Evolutionary conservation across 2,113 vertebrate genomes (phyloP).

Genomic region (Oncorhynchus mykiss): DNA sequence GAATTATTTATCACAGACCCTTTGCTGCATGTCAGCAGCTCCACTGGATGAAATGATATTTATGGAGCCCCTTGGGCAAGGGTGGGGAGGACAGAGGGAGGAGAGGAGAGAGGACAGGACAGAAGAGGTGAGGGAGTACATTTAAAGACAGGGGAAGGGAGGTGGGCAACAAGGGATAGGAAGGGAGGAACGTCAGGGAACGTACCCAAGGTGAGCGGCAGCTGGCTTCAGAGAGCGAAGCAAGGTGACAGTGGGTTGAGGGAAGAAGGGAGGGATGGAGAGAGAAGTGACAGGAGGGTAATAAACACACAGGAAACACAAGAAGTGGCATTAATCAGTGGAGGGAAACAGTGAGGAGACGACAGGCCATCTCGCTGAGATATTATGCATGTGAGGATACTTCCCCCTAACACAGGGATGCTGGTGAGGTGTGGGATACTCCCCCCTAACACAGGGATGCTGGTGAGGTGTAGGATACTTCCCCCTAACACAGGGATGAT

Average conservation of each 20-base stretch:
- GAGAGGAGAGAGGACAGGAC: constrained; percentile 7
- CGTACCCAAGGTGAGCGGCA: constrained; percentile 23
- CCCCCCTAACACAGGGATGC: too few relatives aligned
- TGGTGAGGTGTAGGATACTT: too few relatives aligned
- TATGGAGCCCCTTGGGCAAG: constrained; percentile 77
- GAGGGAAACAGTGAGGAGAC: background rate
- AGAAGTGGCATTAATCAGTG: constrained; percentile 16
- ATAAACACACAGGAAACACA: background rate
- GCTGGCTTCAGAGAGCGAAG: constrained; percentile 3
- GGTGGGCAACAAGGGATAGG: background rate
- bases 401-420: background rate
- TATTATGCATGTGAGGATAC: constrained; percentile 13
- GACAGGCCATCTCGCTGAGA: constrained; percentile 3
- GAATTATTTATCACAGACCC: constrained; percentile 77
- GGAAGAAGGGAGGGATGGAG: background rate
- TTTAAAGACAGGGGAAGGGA: background rate
- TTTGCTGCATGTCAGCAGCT: constrained; percentile 75
- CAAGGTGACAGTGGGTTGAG: background rate
- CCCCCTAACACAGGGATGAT: too few relatives aligned
- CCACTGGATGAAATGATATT: constrained; percentile 79
- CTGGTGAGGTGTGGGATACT: background rate
- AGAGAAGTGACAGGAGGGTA: constrained; percentile 10
- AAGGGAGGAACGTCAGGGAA: constrained; percentile 11
- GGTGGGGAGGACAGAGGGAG: constrained; percentile 54
- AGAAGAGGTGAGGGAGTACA: constrained; percentile 29